Base-by-base conservation (phyloP, 2,797 vertebrate species). In the Lateolabrax maculatus region DNA sequence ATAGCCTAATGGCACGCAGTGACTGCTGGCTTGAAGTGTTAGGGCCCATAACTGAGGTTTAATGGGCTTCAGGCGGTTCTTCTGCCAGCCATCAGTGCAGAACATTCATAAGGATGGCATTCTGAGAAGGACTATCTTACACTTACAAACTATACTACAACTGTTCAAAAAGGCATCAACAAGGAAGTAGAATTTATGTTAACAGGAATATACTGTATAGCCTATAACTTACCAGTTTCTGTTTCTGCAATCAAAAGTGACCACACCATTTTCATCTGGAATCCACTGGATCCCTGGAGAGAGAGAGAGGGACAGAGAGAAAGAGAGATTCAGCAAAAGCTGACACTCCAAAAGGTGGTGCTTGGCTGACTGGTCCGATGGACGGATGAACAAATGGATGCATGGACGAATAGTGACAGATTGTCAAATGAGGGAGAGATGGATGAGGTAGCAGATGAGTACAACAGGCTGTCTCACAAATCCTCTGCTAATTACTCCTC, bases 171-270 rank as follows among this genome's bases (percentile, higher is more conserved):
- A 55, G 3, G 18, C 25, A 52, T 34, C 4, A 80, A 1, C 16
- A 11, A 16, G 11, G 3, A 29, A 63, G 37, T 1, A 52, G 19
- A 31, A 25, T 5, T 23, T 10, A 64, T 11, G 5, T 3, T 19
- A 9, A 23, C 21, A 48, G 39, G 8, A 60, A 7, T 34, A 27
- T n/a, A n/a, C n/a, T n/a, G n/a, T n/a, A n/a, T 11, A 3, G 4
- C 9, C 94, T n/a, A n/a, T n/a, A n/a, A n/a, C n/a, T 95, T 84
- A 99, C 98, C 98, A 99, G 90, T 98, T 98, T 37, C 98, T 95
- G 92, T 99, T 99, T 77, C 98, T 95, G 87, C 96, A 97, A 88
- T 99, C 98, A 0, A 98, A 99, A 15, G 97, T 95, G 74, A 99
- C 96, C 19, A 99, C 98, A 29, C 98, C 97, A 0, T 98, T 97